Evolutionary conservation across 2,797 vertebrate genomes (phyloP), one percentile per base, ranked within the genome.

Genomic region (Pristis pectinata): DNA sequence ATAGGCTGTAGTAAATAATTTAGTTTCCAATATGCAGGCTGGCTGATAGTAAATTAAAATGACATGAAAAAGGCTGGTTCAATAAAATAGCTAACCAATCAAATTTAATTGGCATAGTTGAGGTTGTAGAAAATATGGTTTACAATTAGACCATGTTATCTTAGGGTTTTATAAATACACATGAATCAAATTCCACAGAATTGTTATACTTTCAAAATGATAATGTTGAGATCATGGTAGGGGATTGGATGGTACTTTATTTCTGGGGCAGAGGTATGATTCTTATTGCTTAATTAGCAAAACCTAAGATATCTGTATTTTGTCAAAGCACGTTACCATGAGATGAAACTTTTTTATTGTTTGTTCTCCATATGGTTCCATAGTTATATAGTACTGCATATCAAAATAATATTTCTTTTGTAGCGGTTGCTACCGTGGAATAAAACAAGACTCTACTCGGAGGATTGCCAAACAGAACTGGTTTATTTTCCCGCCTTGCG

Each of bases 1-100:
- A 98, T 98, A 98, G 97, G 97, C 97, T 97, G 97, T 98, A 98
- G 98, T 99, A 99, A 98, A 99, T 99, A 99, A 99, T 98, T 98
- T 98, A 97, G 98, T 98, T 98, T 98, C 98, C 97, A 97, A 98
- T 98, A 98, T 99, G 98, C 98, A 97, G 96, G 96, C 98, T 98
- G 97, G 98, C 98, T 98, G 99, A 99, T 98, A 98, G 98, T 98
- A 98, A 99, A 99, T 99, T 98, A 99, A 98, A 98, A 98, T 97
- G 98, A 99, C 98, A 99, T 98, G 98, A 98, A 99, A 98, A 98
- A 97, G 97, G 97, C 96, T 98, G 98, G 98, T 99, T 99, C 98
- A 98, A 99, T 98, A 98, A 99, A 98, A 98, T 98, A 98, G 99
- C 98, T 98, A 98, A 98, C 98, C 98, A 98, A 99, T 99, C 98